Base-by-base conservation (phyloP, 2,113 vertebrate species). In the Triplophysa tibetana region DNA sequence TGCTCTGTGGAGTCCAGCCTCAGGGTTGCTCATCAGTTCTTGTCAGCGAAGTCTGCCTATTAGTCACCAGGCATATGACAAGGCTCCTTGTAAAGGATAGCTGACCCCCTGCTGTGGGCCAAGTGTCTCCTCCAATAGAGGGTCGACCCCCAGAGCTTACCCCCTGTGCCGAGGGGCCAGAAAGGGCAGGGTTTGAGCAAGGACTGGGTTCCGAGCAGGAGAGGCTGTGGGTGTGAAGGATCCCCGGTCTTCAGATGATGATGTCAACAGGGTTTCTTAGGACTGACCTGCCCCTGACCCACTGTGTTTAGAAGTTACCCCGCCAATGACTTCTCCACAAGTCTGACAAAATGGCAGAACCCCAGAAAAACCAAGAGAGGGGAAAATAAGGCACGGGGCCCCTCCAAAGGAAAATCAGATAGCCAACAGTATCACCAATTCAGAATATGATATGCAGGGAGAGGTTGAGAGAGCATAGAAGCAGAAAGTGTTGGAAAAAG, bases 51-150 rank as follows among this genome's bases (percentile, higher is more conserved):
- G 82, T 83, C 50, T 76, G 84, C 88, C 88, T 90, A 93, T 94
- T 93, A 92, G 91, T 93, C 92, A 94, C 85, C 84, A 85, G 89
- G 86, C 89, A 87, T 69, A 89, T 89, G 91, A 91, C 88, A 88
- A 87, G 68, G 75, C 81, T 81, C 83, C 88, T 90, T 90, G 91
- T 91, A 89, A 92, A 89, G 82, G 87, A 92, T 91, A 88, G 88
- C 85, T 85, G 88, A 85, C 88, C 89, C 87, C 90, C 89, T 77
- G 80, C 87, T 58, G 86, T 89, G 87, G 86, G 88, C 88, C 89
- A 88, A 90, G 90, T 90, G 90, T 89, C 90, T 82, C 85, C 77
- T 79, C 86, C 85, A 88, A 89, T 87, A 90, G 84, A 86, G 79
- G 64, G 69, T 88, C 90, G 90, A 91, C 90, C 92, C 85, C 87